These are phyloP conservation scores for Etheostoma perlongum DNA, from an alignment of 2,797 vertebrate genomes.

Conservation along the genomic window DNA sequence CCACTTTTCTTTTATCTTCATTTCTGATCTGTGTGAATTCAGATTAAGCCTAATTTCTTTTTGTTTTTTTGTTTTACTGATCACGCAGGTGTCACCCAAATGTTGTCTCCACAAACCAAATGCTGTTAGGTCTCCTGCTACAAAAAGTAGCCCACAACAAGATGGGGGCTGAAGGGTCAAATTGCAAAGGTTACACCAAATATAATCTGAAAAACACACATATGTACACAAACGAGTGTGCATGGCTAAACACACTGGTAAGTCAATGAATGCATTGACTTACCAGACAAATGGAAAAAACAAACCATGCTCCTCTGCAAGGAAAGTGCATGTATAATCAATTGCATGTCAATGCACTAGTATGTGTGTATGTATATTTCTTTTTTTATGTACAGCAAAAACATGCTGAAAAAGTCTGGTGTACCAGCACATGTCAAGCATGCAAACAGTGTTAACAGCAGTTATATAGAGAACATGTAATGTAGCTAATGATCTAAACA, in stretches of 20 bases:
- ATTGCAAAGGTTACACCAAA: slow-evolving; percentile 54
- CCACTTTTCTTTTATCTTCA: slow-evolving; percentile 49
- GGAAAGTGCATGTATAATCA: slow-evolving; percentile 27
- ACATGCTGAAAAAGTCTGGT: slow-evolving; percentile 38
- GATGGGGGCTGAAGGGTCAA: slow-evolving; percentile 45
- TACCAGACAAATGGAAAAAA: slow-evolving; percentile 52
- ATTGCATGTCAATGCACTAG: slow-evolving; percentile 17
- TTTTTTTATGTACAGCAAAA: slow-evolving; percentile 40
- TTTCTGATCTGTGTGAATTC: slow-evolving; percentile 50
- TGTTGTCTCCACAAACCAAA: not conserved
- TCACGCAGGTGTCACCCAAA: not conserved
- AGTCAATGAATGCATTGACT: slow-evolving; percentile 60
- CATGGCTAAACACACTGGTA: slow-evolving; percentile 39
- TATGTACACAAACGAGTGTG: slow-evolving; percentile 49
- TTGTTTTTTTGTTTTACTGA: too few species aligned
- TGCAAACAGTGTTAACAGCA: slow-evolving; percentile 48
- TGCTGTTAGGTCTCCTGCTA: not conserved
- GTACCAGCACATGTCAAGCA: slow-evolving; percentile 49
- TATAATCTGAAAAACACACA: slow-evolving; percentile 52
- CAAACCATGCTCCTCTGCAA: slow-evolving; percentile 26
- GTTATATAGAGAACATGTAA: slow-evolving; percentile 47
- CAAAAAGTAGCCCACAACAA: not conserved
- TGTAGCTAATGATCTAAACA: slow-evolving; percentile 56
- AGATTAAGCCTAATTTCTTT: not conserved
- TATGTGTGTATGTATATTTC: slow-evolving; percentile 23